phyloP scores from a whole-genome alignment of 2,797 vertebrate genomes.

The Rhinoraja longicauda region DNA sequence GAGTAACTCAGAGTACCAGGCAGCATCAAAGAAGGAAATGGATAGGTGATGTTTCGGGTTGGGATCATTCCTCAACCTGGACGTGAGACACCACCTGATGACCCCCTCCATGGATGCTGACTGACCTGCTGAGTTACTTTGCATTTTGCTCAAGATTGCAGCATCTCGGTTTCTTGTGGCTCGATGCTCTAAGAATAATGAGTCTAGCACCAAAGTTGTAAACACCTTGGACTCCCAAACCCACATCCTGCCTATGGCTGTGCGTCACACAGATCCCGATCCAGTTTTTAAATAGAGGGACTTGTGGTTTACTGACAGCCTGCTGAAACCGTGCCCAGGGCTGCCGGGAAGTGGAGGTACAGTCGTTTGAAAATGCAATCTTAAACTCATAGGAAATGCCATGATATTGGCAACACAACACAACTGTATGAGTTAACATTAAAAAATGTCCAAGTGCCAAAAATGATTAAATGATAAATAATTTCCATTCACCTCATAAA shows the following conservation, averaged over 20 bases:
- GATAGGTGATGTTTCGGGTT: no score
- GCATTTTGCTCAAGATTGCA: no score
- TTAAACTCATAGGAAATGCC: background rate
- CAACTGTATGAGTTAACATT: background rate
- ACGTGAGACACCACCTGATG: no score
- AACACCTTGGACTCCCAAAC: background rate
- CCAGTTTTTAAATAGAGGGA: no score
- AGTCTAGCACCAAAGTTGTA: background rate
- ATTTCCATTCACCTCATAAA: background rate
- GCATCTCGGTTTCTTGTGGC: no score
- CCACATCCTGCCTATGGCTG: background rate
- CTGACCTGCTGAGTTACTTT: no score
- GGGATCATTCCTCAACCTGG: no score
- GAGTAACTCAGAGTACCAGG: no score
- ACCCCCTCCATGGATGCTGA: no score
- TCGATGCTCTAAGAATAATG: background rate
- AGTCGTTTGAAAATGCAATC: background rate
- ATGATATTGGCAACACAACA: background rate
- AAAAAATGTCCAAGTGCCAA: background rate
- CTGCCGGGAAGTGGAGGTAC: background rate
- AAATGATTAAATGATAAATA: constrained; percentile 1
- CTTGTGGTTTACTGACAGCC: background rate
- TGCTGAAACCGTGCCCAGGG: background rate
- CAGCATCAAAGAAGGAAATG: no score
- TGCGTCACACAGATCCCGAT: no score